These are phyloP conservation scores for Apteryx owenii DNA, from an alignment of 2,113 vertebrate genomes.

Conservation along the genomic window DNA sequence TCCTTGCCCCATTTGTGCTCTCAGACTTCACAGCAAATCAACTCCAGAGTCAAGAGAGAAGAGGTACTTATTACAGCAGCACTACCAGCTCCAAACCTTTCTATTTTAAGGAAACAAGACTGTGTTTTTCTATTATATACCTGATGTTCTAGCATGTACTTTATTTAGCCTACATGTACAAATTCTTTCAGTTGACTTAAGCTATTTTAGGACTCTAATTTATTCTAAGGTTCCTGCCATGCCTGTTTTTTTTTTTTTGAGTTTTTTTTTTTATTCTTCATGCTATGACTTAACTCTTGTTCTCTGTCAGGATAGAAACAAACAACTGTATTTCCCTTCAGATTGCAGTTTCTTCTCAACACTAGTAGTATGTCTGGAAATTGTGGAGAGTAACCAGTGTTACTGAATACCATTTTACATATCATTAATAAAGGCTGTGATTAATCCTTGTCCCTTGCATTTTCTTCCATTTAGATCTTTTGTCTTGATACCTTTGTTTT, in stretches of 20 bases:
- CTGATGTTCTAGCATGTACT: not conserved
- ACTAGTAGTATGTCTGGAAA: not conserved
- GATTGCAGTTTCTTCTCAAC: not conserved
- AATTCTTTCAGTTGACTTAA: not conserved
- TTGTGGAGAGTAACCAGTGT: not conserved
- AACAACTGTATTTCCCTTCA: not conserved
- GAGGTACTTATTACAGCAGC: not conserved
- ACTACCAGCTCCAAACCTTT: not conserved
- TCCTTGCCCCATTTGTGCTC: not conserved
- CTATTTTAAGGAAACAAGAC: not conserved
- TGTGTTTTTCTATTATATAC: not conserved
- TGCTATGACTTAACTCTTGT: not conserved
- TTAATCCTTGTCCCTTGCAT: not conserved
- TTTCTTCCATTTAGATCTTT: not conserved
- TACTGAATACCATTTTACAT: not conserved
- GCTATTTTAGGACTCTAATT: not conserved
- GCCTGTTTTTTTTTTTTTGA: not conserved
- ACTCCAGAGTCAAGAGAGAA: not conserved
- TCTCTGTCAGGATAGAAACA: not conserved
- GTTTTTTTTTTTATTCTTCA: not conserved
- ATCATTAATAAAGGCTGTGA: not conserved
- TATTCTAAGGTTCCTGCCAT: not conserved
- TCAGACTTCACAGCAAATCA: not conserved
- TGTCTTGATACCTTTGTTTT: not conserved
- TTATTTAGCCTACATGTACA: not conserved